Evolutionary conservation across 2,797 vertebrate genomes (phyloP).

Genomic region (Threskiornis aethiopicus): DNA sequence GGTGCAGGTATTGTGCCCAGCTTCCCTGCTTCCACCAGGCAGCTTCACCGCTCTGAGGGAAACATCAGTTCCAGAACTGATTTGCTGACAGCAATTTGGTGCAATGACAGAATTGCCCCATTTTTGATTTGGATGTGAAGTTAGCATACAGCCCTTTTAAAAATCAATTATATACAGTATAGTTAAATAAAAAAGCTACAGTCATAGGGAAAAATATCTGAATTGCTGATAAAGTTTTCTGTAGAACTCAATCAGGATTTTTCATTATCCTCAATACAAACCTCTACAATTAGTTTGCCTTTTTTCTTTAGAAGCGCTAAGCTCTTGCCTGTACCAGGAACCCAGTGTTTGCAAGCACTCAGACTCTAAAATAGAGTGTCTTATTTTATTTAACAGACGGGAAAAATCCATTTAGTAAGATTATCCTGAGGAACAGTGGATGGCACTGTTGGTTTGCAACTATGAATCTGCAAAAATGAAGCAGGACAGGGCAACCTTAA

Average conservation of each 20-base stretch:
- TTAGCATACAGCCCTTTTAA: background rate
- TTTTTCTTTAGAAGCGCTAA: background rate
- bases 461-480: background rate
- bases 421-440: constrained; percentile 28
- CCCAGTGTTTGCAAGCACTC: background rate
- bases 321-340: background rate
- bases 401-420: background rate
- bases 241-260: background rate
- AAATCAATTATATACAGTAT: background rate
- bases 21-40: background rate
- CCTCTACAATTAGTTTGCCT: background rate
- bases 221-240: background rate
- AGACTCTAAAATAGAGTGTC: background rate
- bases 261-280: background rate
- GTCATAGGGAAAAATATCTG: background rate
- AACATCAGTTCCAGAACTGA: background rate
- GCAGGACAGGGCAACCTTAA: background rate
- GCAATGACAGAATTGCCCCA: background rate
- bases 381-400: background rate
- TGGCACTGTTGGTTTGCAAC: constrained; percentile 54
- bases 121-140: background rate
- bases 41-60: background rate
- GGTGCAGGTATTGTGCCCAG: background rate
- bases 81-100: background rate
- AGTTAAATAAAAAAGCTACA: background rate